phyloP scores from a whole-genome alignment of 2,888 invertebrate species.

The Cenopis cana region DNA sequence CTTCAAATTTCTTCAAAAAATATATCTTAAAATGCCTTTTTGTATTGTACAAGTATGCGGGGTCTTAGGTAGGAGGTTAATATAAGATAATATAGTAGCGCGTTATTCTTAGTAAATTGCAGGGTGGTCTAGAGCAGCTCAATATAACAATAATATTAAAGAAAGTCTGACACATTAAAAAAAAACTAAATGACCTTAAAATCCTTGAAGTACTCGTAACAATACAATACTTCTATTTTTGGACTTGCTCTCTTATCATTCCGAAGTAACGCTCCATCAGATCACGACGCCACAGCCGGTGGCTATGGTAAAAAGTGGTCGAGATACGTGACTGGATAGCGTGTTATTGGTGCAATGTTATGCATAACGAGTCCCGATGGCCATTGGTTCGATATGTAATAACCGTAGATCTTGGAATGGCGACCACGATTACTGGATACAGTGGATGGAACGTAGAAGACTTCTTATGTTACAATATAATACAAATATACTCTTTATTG shows the following conservation, averaged over 20 bases:
- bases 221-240: constrained; percentile 12
- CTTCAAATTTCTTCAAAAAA: too few relatives aligned
- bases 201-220: not conserved
- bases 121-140: not conserved
- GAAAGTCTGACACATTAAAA: constrained; percentile 3
- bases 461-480: not conserved
- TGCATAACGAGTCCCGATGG: constrained; percentile 47
- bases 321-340: constrained; percentile 47
- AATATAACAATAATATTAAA: not conserved
- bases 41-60: too few relatives aligned
- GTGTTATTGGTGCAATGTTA: constrained; percentile 46
- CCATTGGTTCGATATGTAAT: constrained; percentile 47
- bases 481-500: too few relatives aligned
- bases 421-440: constrained; percentile 17
- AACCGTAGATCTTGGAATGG: constrained; percentile 40
- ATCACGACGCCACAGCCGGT: not conserved
- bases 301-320: constrained; percentile 40
- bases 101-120: not conserved
- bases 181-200: not conserved
- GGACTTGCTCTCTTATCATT: constrained; percentile 20
- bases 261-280: not conserved
- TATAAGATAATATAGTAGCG: not conserved
- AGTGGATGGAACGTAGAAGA: not conserved
- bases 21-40: too few relatives aligned
- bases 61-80: too few relatives aligned